These are phyloP conservation scores for Axinella damicornis DNA, from an alignment of 37 sponge, comb jelly and placozoan species.

Conservation along the genomic window DNA sequence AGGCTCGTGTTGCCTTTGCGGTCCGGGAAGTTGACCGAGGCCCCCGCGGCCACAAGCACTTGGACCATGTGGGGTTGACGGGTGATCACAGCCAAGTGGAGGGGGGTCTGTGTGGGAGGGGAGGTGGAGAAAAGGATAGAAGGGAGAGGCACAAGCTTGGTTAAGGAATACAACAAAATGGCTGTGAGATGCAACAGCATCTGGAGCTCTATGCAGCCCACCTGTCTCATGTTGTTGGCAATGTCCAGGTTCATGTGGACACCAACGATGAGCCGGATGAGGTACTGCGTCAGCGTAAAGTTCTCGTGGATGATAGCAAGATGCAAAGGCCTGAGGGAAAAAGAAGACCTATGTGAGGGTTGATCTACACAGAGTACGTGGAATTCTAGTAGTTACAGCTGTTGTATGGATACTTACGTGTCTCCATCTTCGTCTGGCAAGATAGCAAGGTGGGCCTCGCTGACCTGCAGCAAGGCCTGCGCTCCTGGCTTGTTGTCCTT, in stretches of 20 bases:
- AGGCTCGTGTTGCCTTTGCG: conserved; percentile 76
- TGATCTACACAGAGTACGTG: too few relatives aligned
- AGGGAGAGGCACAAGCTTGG: too few relatives aligned
- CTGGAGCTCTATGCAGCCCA: not conserved
- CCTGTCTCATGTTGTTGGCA: conserved; percentile 85
- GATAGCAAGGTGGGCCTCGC: conserved; percentile 78
- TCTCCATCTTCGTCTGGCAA: conserved; percentile 90
- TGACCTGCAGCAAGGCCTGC: conserved; percentile 73
- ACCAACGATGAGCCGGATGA: conserved; percentile 63
- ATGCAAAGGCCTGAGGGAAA: conserved; percentile 66
- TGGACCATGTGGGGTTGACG: conserved; percentile 73
- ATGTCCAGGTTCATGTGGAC: conserved; percentile 80
- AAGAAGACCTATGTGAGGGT: too few relatives aligned
- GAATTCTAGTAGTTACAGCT: not conserved
- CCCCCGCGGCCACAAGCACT: conserved; percentile 70
- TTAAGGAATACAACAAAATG: too few relatives aligned
- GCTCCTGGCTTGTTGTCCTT: conserved; percentile 13
- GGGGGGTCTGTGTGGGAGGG: conserved; percentile 72
- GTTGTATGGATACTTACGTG: conserved; percentile 64
- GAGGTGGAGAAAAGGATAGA: not conserved
- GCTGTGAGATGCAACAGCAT: too few relatives aligned
- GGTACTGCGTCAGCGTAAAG: conserved; percentile 60
- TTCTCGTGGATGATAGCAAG: conserved; percentile 82
- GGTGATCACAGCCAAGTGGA: conserved; percentile 90
- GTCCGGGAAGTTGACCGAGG: conserved; percentile 85